phyloP scores from a whole-genome alignment of 2,113 vertebrate genomes.

The Danionella cerebrum region DNA sequence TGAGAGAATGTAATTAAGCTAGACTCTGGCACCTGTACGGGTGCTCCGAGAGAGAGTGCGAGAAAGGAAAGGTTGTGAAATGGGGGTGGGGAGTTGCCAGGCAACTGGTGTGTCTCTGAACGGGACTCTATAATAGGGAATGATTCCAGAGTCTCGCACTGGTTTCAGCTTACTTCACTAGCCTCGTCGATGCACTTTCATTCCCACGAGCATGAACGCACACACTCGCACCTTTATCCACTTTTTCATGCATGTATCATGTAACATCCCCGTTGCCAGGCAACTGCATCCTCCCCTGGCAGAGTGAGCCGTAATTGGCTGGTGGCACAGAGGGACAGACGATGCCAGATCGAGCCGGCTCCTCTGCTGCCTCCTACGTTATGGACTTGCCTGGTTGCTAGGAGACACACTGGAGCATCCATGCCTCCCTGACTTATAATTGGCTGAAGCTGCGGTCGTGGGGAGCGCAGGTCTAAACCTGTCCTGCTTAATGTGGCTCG shows the following conservation, averaged over 20 bases:
- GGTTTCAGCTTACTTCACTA: conserved; percentile 49
- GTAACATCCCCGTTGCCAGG: conserved; percentile 77
- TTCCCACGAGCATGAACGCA: conserved; percentile 25
- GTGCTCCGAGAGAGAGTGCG: conserved; percentile 35
- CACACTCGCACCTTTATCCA: conserved; percentile 4
- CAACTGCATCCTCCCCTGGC: conserved; percentile 86
- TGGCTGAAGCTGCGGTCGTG: conserved; percentile 68
- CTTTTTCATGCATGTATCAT: conserved; percentile 46
- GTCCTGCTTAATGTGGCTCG: conserved; percentile 56
- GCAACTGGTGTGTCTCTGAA: conserved; percentile 60
- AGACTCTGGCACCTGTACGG: conserved; percentile 60
- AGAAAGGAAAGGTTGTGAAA: not conserved
- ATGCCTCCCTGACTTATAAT: conserved; percentile 62
- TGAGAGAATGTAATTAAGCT: conserved; percentile 67
- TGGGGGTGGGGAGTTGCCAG: conserved; percentile 52
- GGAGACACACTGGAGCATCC: conserved; percentile 79
- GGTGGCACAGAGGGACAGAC: conserved; percentile 68
- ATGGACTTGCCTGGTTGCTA: conserved; percentile 74
- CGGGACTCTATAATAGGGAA: conserved; percentile 61
- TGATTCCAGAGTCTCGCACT: conserved; percentile 49
- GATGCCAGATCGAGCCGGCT: conserved; percentile 85
- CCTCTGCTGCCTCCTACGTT: conserved; percentile 72
- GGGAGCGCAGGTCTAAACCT: conserved; percentile 67
- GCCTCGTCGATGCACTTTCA: conserved; percentile 22
- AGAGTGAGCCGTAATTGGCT: conserved; percentile 83